Base-by-base conservation (phyloP, 2,797 vertebrate species). In the Furcifer pardalis region DNA sequence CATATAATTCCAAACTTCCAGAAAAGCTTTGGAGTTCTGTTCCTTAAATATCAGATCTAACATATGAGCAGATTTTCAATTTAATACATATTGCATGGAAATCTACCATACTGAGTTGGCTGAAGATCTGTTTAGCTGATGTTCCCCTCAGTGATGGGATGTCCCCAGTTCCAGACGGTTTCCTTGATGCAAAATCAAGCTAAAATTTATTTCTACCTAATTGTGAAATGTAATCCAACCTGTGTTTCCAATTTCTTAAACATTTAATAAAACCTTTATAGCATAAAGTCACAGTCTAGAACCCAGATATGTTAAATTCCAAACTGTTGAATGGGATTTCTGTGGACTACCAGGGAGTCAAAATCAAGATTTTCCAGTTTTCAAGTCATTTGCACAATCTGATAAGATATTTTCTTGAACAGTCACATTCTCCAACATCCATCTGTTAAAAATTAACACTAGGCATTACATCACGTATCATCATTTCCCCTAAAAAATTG, bases 401-500 rank as follows among this genome's bases (percentile, higher is more conserved):
- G 40, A n/a, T 42, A 52, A 25, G 23, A 37, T 83, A 84, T 76
- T 44, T 83, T 40, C 72, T 71, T 13, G n/a, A 78, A 81, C 13
- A 2, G 10, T 76, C 27, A 75, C 56, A 63, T 75, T 80, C 59
- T 76, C 80, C 52, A 81, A 78, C 40, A 63, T 52, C 71, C 40
- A 17, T 65, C 27, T 21, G 35, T 84, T 60, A 44, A 46, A 73
- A 49, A 71, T 77, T 84, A 77, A 73, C 27, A 44, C 74, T 19
- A 77, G 35, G 4, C 30, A 49, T 72, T 23, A 42, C 44, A 81
- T 37, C 10, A 81, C 35, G 63, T 15, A 27, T 19, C 77, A 77
- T 59, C 71, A 42, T 77, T 86, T 52, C 37, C 69, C 37, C 40
- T 65, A 46, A 65, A 77, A 81, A 49, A 81, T 71, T 65, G 81